A percentile compares a stretch with the other conserved stretches of the same genome.
phyloP scores from a whole-genome alignment of 2,888 invertebrate genomes.

The Matsumyia berberina region DNA sequence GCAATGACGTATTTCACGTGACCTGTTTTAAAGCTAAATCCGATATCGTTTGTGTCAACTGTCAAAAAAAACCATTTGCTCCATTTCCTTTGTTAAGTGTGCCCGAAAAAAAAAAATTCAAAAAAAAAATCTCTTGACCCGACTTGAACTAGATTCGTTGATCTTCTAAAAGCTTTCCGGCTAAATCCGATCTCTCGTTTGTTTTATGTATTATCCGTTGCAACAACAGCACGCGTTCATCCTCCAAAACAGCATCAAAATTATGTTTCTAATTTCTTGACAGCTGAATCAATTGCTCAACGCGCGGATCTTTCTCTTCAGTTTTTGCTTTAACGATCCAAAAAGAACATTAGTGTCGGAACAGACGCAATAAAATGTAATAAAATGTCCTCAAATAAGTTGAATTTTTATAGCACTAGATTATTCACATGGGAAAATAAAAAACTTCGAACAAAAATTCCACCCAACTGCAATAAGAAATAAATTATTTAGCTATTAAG shows the following conservation, averaged over 20 bases:
- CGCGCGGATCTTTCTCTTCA: constrained; percentile 3
- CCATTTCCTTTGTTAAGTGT: too few species aligned
- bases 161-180: neutral
- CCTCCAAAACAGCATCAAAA: neutral
- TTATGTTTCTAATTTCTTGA: neutral
- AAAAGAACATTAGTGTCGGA: constrained; percentile 26
- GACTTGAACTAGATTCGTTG: constrained; percentile 4
- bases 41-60: too few species aligned
- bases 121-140: constrained; percentile 13
- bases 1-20: too few species aligned
- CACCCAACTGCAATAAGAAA: neutral
- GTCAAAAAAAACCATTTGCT: too few species aligned
- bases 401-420: constrained; percentile 9
- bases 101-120: too few species aligned
- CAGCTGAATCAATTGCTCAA: constrained; percentile 38
- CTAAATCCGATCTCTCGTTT: neutral
- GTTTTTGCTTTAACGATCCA: constrained; percentile 26
- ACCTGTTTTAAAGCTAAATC: too few species aligned
- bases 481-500: constrained; percentile 5
- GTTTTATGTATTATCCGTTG: neutral
- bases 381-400: constrained; percentile 19
- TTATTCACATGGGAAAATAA: neutral
- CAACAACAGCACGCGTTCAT: neutral
- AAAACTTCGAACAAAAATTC: neutral
- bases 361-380: constrained; percentile 18